These are phyloP conservation scores for Melanotaenia pygmaea DNA, from an alignment of 2,797 vertebrate genomes.

Conservation along the genomic window DNA sequence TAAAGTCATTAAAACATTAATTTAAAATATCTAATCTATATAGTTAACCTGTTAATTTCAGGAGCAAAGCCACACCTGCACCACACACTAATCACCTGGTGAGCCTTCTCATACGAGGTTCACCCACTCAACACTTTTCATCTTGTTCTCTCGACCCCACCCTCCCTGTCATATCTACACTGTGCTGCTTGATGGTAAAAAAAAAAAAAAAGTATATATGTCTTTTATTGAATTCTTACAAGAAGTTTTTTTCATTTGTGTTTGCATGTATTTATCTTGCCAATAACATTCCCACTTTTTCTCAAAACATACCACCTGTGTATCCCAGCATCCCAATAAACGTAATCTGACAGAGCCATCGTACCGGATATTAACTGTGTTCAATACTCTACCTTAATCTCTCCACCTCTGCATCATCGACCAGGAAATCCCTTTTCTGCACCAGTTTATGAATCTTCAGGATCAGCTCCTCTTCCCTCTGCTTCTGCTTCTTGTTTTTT, in stretches of 20 bases:
- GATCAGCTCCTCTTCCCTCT: slow-evolving; percentile 93
- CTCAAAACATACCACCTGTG: not conserved
- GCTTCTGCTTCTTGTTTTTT: slow-evolving; percentile 89
- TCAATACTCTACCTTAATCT: slow-evolving; percentile 86
- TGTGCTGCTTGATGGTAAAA: no score
- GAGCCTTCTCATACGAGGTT: no score
- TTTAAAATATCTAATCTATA: not conserved
- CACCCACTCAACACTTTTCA: no score
- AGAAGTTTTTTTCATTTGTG: not conserved
- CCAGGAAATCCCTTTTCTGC: slow-evolving; percentile 98
- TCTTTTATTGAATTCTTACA: not conserved
- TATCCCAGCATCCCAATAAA: slow-evolving; percentile 7
- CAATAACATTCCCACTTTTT: not conserved
- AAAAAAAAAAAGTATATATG: no score
- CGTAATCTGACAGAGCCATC: not conserved
- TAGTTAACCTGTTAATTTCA: no score
- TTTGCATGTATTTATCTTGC: not conserved
- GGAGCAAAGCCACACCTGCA: no score
- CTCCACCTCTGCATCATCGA: slow-evolving; percentile 97
- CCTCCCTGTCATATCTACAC: no score
- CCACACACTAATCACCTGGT: no score
- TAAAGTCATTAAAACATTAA: not conserved
- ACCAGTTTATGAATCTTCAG: slow-evolving; percentile 97
- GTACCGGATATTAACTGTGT: slow-evolving; percentile 17
- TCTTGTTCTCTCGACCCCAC: no score